Evolutionary conservation across 1,140 invertebrate genomes (phyloP).

Genomic region (Drosophila sp.): DNA sequence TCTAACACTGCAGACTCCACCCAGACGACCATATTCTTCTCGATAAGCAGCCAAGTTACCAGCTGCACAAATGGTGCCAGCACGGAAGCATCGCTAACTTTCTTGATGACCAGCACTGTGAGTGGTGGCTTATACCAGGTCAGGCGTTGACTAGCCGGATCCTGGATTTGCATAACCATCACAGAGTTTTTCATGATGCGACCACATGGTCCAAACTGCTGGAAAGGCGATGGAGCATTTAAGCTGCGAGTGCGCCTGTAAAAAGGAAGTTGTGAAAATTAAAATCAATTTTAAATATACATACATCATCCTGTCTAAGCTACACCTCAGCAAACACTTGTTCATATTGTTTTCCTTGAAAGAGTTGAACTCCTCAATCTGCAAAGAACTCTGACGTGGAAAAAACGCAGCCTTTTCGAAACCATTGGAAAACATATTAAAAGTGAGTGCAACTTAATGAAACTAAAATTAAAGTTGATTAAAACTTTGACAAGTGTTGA

Average conservation of each 20-base stretch:
- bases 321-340: slow-evolving; percentile 50
- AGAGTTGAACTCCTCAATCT: slow-evolving; percentile 62
- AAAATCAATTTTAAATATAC: neutral
- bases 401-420: slow-evolving; percentile 30
- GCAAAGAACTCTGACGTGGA: slow-evolving; percentile 49
- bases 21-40: slow-evolving; percentile 97
- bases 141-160: slow-evolving; percentile 96
- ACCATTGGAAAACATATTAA: slow-evolving; percentile 49
- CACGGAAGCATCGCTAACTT: slow-evolving; percentile 95
- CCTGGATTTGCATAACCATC: slow-evolving; percentile 98
- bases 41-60: slow-evolving; percentile 97
- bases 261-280: slow-evolving; percentile 2
- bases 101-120: slow-evolving; percentile 97
- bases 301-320: neutral
- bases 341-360: slow-evolving; percentile 20
- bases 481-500: neutral
- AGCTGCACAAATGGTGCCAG: slow-evolving; percentile 95
- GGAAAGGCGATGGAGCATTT: slow-evolving; percentile 96
- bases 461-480: neutral
- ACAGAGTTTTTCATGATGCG: slow-evolving; percentile 98
- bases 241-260: slow-evolving; percentile 96
- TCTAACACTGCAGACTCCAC: slow-evolving; percentile 95
- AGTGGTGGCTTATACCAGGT: slow-evolving; percentile 98
- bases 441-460: neutral
- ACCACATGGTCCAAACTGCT: slow-evolving; percentile 98